Conservation (phyloP, 1,140 invertebrate species). For the Acyrthosiphon pisum region DNA sequence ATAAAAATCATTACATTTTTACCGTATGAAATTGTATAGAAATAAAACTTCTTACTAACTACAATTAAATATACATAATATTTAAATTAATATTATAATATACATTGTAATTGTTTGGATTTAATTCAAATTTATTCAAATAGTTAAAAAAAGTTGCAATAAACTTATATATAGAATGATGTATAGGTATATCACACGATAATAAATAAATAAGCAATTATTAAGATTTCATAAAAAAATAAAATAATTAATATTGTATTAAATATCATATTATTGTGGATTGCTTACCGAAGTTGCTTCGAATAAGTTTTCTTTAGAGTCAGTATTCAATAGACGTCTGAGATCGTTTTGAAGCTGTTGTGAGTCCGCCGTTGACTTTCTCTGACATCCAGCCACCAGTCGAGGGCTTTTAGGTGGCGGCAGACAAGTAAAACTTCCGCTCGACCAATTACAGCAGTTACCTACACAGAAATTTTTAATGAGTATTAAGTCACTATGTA, state of each 20-base stretch:
- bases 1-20: background rate
- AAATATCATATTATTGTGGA: background rate
- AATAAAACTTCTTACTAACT: background rate
- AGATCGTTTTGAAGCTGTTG: slow-evolving; percentile 82
- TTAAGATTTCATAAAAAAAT: background rate
- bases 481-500: background rate
- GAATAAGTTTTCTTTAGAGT: slow-evolving; percentile 70
- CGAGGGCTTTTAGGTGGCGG: slow-evolving; percentile 68
- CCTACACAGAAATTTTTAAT: background rate
- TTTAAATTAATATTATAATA: too few relatives aligned
- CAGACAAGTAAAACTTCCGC: slow-evolving; percentile 58
- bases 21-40: background rate
- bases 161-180: background rate
- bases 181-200: background rate
- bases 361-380: slow-evolving; percentile 62
- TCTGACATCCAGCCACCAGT: slow-evolving; percentile 63
- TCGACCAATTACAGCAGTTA: slow-evolving; percentile 45
- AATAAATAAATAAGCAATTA: background rate
- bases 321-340: slow-evolving; percentile 75
- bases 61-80: background rate
- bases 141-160: background rate
- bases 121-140: background rate
- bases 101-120: background rate
- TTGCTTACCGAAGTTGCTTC: slow-evolving; percentile 54
- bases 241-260: background rate